Conservation (phyloP, 2,113 vertebrate genomes). For the Gallinago undulata region DNA sequence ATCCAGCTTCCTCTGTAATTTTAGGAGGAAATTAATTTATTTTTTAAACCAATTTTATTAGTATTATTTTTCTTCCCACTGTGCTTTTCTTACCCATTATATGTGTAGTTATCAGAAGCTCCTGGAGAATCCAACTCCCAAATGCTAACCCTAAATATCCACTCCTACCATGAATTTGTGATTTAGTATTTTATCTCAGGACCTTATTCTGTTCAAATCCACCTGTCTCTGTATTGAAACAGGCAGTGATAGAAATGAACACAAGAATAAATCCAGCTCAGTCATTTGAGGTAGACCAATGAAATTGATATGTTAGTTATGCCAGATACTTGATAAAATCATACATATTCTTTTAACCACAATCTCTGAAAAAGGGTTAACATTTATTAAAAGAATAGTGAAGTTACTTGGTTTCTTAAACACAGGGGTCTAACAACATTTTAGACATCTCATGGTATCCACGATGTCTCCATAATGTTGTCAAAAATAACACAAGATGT, state of each 20-base stretch:
- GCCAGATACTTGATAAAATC: background rate
- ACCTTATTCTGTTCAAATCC: background rate
- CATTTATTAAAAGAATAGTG: background rate
- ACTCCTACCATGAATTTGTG: background rate
- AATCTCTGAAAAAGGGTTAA: background rate
- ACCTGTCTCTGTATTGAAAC: background rate
- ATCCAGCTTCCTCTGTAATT: background rate
- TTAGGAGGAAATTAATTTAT: background rate
- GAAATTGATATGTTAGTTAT: background rate
- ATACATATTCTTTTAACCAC: background rate
- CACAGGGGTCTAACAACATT: background rate
- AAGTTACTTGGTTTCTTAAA: background rate
- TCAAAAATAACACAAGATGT: background rate
- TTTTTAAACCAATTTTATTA: background rate
- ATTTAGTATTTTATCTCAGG: background rate
- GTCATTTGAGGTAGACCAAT: background rate
- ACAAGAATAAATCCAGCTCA: background rate
- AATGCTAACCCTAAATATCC: background rate
- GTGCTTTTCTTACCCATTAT: background rate
- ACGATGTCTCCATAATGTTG: background rate
- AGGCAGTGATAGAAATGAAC: background rate
- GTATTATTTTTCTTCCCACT: background rate
- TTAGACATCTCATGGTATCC: background rate
- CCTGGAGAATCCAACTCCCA: background rate
- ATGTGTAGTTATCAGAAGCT: background rate